phyloP scores from a whole-genome alignment of 1,140 invertebrate genomes.

The Chironomus tepperi region DNA sequence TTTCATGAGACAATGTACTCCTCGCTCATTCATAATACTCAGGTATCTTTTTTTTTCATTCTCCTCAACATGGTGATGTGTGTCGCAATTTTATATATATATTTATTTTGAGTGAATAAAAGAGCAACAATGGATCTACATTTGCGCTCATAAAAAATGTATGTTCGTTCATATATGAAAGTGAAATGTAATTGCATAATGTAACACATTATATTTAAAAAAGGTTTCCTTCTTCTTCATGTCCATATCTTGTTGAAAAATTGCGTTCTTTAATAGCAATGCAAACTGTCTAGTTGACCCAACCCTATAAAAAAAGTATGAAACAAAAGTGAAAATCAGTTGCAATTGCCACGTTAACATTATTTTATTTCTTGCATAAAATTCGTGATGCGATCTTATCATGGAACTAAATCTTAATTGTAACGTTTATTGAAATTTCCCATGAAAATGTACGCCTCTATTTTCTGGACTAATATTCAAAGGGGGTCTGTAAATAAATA shows the following conservation, averaged over 20 bases:
- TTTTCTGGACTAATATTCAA: neutral
- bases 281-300: neutral
- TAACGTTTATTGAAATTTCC: constrained; percentile 2
- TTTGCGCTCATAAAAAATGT: too few species aligned
- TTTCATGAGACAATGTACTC: too few species aligned
- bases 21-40: too few species aligned
- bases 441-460: constrained; percentile 3
- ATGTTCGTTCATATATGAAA: neutral
- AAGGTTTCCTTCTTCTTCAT: neutral
- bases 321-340: neutral
- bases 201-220: neutral
- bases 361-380: neutral
- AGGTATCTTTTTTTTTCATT: too few species aligned
- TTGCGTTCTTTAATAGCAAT: too few species aligned
- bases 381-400: neutral
- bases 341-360: neutral
- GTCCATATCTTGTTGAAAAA: neutral
- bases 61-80: too few species aligned
- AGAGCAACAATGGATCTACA: neutral
- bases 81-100: too few species aligned
- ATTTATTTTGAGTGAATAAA: too few species aligned
- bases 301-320: neutral
- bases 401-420: neutral
- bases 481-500: too few species aligned
- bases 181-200: constrained; percentile 9